Percentiles rank a stretch among this genome's conserved stretches.
phyloP scores from a whole-genome alignment of 2,797 vertebrate genomes.

The Amazonetta brasiliensis region DNA sequence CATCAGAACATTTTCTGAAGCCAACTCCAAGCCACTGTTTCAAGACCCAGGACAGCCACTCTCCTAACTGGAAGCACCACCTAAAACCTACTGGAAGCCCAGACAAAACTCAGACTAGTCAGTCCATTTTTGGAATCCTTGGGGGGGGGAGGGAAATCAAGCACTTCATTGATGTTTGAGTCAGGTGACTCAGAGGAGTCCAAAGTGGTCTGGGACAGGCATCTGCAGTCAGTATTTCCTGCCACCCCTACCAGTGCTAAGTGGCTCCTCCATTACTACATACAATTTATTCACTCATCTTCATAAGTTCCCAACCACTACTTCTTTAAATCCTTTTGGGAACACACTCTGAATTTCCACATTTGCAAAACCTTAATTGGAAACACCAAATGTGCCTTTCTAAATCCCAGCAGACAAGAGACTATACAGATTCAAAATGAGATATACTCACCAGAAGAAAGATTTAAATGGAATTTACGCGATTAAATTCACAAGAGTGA shows the following conservation, averaged over 20 bases:
- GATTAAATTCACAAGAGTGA: neutral
- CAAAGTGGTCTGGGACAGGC: neutral
- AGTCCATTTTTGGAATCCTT: neutral
- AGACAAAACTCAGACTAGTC: neutral
- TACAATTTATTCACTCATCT: neutral
- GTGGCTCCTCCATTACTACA: neutral
- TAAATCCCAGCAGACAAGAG: neutral
- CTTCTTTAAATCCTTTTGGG: neutral
- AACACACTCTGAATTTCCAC: neutral
- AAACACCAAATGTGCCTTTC: slow-evolving; percentile 15
- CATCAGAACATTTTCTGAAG: neutral
- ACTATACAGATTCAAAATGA: neutral
- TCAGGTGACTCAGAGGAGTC: neutral
- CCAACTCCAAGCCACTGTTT: neutral
- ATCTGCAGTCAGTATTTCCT: neutral
- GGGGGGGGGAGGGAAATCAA: neutral
- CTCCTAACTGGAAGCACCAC: neutral
- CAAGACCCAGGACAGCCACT: neutral
- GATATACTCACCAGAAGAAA: neutral
- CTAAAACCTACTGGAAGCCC: neutral
- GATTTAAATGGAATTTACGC: neutral
- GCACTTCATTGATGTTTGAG: neutral
- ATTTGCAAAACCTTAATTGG: neutral
- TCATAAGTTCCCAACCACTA: neutral
- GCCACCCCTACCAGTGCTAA: neutral